A percentile compares a stretch with the other conserved stretches of the same genome.
Conservation (phyloP, 2,888 invertebrate species). For the Erebia epiphron region DNA sequence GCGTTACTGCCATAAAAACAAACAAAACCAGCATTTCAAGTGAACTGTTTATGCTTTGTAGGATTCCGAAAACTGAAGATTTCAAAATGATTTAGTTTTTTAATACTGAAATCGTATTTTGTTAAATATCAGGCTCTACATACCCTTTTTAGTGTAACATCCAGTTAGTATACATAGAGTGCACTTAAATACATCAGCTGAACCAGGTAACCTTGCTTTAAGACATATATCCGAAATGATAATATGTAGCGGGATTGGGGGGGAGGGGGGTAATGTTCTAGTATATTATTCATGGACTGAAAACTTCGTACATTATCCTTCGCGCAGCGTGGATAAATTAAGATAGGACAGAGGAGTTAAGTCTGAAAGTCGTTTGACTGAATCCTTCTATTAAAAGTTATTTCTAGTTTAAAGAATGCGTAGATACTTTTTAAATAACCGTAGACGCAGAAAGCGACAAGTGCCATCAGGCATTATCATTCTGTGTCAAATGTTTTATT, state of each 20-base stretch:
- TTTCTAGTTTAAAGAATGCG: neutral
- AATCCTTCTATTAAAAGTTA: neutral
- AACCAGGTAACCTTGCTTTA: constrained; percentile 32
- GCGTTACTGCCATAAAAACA: too few relatives aligned
- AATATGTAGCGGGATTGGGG: constrained; percentile 20
- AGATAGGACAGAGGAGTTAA: constrained; percentile 13
- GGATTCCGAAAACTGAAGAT: too few relatives aligned
- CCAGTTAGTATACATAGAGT: neutral
- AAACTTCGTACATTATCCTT: constrained; percentile 41
- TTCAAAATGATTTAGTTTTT: too few relatives aligned
- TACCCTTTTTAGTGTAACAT: neutral
- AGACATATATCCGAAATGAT: constrained; percentile 26
- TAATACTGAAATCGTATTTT: neutral
- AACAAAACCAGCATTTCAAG: too few relatives aligned
- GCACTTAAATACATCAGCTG: constrained; percentile 22
- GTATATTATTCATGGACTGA: constrained; percentile 41
- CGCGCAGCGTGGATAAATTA: constrained; percentile 24
- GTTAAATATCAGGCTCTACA: neutral
- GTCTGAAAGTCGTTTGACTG: neutral
- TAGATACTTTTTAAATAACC: neutral
- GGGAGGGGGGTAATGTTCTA: constrained; percentile 30
- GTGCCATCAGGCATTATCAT: too few relatives aligned
- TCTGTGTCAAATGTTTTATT: too few relatives aligned
- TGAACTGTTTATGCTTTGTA: too few relatives aligned
- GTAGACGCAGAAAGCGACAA: neutral